These are phyloP conservation scores for Drosophila niveifrons DNA, from an alignment of 2,888 invertebrate genomes.

Conservation along the genomic window DNA sequence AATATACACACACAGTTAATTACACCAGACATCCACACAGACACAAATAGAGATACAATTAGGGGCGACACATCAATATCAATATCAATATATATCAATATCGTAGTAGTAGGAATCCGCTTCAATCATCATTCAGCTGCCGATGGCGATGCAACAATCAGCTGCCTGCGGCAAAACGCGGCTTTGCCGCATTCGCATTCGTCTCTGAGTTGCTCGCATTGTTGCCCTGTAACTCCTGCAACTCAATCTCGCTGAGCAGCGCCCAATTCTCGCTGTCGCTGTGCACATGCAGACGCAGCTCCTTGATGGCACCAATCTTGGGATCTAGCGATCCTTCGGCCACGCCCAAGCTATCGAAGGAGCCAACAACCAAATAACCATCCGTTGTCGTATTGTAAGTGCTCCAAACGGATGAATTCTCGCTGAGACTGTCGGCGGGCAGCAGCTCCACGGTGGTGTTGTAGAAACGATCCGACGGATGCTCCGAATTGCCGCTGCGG, in stretches of 20 bases:
- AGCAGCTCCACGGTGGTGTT: constrained; percentile 94
- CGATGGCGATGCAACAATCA: constrained; percentile 76
- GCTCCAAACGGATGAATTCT: constrained; percentile 86
- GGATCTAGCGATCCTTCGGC: constrained; percentile 90
- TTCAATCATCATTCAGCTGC: constrained; percentile 24
- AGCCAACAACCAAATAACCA: constrained; percentile 90
- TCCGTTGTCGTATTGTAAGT: constrained; percentile 88
- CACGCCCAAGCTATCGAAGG: constrained; percentile 93
- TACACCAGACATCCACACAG: constrained; percentile 23
- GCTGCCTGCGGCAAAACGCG: constrained; percentile 65
- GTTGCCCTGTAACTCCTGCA: constrained; percentile 87
- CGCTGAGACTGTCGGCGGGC: constrained; percentile 86
- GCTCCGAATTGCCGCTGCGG: constrained; percentile 95
- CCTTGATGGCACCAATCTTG: constrained; percentile 89
- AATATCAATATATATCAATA: neutral
- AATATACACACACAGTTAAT: constrained; percentile 67
- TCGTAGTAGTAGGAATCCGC: constrained; percentile 2
- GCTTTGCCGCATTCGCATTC: constrained; percentile 69
- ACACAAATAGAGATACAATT: constrained; percentile 15
- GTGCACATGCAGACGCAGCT: constrained; percentile 92
- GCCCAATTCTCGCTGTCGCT: constrained; percentile 95
- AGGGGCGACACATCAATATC: neutral
- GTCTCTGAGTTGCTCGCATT: constrained; percentile 51
- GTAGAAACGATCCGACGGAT: constrained; percentile 94
- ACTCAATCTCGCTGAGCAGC: constrained; percentile 91